These are phyloP conservation scores for Drosophila bunnanda DNA, from an alignment of 2,888 invertebrate species.

Conservation along the genomic window DNA sequence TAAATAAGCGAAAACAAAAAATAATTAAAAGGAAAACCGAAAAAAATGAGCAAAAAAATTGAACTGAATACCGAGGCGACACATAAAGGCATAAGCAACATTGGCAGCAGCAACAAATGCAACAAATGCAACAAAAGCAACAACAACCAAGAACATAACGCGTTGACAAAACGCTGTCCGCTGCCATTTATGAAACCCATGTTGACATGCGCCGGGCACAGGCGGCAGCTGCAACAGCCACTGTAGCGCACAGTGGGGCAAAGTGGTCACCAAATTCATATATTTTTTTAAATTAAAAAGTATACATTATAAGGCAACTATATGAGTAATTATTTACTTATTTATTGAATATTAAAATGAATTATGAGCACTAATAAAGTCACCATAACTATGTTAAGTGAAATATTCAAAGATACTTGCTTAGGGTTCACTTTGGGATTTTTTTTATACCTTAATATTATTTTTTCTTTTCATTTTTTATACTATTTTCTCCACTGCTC, in stretches of 20 bases:
- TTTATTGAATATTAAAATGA: too few species aligned
- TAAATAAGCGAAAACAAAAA: constrained; percentile 45
- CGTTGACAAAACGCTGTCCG: constrained; percentile 70
- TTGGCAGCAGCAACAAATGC: constrained; percentile 12
- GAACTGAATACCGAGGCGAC: constrained; percentile 51
- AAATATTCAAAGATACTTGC: not conserved
- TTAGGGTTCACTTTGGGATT: not conserved
- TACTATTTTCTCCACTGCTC: not conserved
- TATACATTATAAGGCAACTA: too few species aligned
- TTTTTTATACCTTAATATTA: rapidly evolving
- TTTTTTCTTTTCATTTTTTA: not conserved
- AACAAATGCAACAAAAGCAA: constrained; percentile 22
- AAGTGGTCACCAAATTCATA: rapidly evolving
- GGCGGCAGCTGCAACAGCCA: constrained; percentile 49
- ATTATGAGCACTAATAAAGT: too few species aligned
- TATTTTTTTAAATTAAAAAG: not conserved
- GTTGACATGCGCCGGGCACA: constrained; percentile 76
- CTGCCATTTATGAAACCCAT: constrained; percentile 78
- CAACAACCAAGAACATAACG: constrained; percentile 66
- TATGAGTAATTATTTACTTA: not conserved
- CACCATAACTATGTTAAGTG: not conserved
- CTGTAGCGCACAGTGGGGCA: constrained; percentile 15
- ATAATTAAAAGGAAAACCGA: constrained; percentile 43
- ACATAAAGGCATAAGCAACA: constrained; percentile 59
- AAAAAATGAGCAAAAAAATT: constrained; percentile 51